These are phyloP conservation scores for Carpatolechia fugitivella DNA, from an alignment of 2,888 invertebrate genomes.

Conservation along the genomic window DNA sequence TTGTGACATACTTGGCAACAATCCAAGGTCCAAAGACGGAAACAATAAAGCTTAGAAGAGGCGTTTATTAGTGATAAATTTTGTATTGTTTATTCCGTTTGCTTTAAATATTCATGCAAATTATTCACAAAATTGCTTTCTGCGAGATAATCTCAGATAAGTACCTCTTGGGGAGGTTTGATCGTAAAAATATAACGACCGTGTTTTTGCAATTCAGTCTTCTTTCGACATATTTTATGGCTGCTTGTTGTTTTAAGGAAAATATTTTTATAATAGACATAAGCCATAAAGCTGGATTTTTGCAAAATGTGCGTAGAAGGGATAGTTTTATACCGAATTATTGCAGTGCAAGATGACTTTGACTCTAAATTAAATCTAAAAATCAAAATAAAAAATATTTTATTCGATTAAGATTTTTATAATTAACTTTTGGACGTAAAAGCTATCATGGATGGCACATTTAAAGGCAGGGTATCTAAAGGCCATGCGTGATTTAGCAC, in stretches of 20 bases:
- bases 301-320: too few species aligned
- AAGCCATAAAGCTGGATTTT: too few species aligned
- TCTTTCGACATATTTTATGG: not conserved
- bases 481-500: too few species aligned
- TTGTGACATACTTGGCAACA: slow-evolving; percentile 37
- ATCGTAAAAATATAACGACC: not conserved
- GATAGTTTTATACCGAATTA: too few species aligned
- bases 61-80: slow-evolving; percentile 31
- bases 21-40: slow-evolving; percentile 31
- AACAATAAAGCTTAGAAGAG: slow-evolving; percentile 34
- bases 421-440: too few species aligned
- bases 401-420: too few species aligned
- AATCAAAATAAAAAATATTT: too few species aligned
- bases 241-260: not conserved
- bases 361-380: too few species aligned
- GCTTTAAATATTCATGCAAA: slow-evolving; percentile 22
- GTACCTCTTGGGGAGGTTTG: not conserved
- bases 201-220: not conserved
- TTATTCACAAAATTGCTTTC: slow-evolving; percentile 23
- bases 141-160: slow-evolving; percentile 14
- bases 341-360: too few species aligned
- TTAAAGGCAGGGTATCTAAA: too few species aligned
- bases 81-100: slow-evolving; percentile 29
- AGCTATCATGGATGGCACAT: too few species aligned
- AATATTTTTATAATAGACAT: not conserved